These are phyloP conservation scores for Phylloscopus whistleri DNA, from an alignment of 2,113 vertebrate genomes.

Conservation along the genomic window DNA sequence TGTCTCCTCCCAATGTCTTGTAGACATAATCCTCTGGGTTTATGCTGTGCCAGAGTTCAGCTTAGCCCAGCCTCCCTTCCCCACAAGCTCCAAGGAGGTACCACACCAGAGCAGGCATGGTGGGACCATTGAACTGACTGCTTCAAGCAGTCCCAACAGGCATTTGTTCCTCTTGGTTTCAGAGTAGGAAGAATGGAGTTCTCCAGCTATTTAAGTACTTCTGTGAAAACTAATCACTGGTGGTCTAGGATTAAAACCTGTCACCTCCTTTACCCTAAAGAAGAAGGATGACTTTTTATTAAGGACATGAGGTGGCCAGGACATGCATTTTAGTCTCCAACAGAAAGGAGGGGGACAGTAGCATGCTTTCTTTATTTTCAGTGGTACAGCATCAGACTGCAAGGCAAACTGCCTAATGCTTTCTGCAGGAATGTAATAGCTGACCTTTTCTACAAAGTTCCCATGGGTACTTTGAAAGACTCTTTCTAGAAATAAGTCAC, in stretches of 20 bases:
- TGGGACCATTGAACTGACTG: not conserved
- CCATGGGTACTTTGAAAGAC: not conserved
- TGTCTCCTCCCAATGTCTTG: not conserved
- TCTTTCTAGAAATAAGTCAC: constrained; percentile 14
- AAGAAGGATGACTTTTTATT: not conserved
- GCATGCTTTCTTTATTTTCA: not conserved
- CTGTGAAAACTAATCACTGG: not conserved
- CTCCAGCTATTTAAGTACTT: not conserved
- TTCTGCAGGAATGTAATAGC: not conserved
- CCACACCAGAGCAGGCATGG: accelerated
- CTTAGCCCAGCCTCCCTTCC: not conserved
- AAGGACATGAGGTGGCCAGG: not conserved
- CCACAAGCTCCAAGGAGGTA: not conserved
- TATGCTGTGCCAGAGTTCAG: not conserved
- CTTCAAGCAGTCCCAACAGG: not conserved
- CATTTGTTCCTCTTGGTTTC: not conserved
- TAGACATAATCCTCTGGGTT: not conserved
- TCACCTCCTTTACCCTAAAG: not conserved
- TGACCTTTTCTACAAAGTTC: constrained; percentile 19
- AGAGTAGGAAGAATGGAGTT: not conserved
- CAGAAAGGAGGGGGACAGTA: not conserved
- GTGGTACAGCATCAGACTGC: not conserved
- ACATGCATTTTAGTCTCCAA: not conserved
- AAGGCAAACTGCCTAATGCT: not conserved
- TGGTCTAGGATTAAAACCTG: not conserved